phyloP scores from a whole-genome alignment of 1,140 invertebrate genomes.

The Papilio helenus region DNA sequence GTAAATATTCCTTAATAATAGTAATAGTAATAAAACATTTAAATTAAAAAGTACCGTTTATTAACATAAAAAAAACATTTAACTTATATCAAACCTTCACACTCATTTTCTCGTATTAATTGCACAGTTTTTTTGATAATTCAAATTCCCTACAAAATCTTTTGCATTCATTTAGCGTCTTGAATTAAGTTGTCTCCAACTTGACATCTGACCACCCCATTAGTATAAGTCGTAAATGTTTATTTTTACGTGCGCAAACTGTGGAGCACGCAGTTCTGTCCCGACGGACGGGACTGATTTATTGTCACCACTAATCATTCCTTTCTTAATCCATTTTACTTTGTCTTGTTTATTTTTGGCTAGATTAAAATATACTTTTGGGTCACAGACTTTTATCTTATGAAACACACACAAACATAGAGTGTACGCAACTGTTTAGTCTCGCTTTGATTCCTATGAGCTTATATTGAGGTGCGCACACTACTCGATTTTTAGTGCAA shows the following conservation, averaged over 20 bases:
- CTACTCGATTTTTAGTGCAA: too few relatives aligned
- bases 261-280: background rate
- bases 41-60: too few relatives aligned
- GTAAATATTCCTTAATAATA: too few relatives aligned
- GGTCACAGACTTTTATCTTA: background rate
- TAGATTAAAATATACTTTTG: background rate
- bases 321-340: conserved; percentile 23
- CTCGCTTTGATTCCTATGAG: too few relatives aligned
- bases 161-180: background rate
- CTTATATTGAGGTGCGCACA: too few relatives aligned
- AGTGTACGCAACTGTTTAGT: too few relatives aligned
- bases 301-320: conserved; percentile 21
- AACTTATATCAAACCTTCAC: too few relatives aligned
- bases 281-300: conserved; percentile 1
- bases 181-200: background rate
- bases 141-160: background rate
- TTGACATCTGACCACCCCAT: conserved; percentile 26
- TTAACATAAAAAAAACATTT: too few relatives aligned
- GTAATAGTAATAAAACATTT: too few relatives aligned
- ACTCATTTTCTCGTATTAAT: too few relatives aligned
- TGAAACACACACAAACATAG: too few relatives aligned
- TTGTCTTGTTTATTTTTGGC: conserved; percentile 17
- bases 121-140: too few relatives aligned
- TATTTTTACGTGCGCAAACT: background rate
- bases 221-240: conserved; percentile 21